Base-by-base conservation (phyloP, 2,888 invertebrate species). In the Platycnemis pennipes region DNA sequence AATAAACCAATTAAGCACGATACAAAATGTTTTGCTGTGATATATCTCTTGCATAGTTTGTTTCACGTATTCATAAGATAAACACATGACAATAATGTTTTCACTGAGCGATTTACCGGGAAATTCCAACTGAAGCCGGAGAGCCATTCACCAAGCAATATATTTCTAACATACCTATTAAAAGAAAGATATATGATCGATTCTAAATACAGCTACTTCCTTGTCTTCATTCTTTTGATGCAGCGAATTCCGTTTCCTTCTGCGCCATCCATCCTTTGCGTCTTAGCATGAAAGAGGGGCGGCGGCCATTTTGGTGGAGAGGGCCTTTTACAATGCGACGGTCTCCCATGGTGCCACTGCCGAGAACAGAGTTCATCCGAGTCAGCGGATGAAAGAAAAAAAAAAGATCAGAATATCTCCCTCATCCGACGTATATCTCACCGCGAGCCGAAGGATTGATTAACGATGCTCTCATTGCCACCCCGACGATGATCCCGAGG, bases 271-370 rank as follows among this genome's bases (percentile, higher is more conserved):
- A 63, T 22, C 16, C 16, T 42, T 11, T 3, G 42, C 63, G 13
- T 42, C n/a, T 63, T 26, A n/a, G 31, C n/a, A 26, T 26, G 46
- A 11, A n/a, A 56, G 31, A 22, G 56, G 37, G 4, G 31, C 56
- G 89, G 63, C 91, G 91, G 91, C 91, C 91, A 91, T 91, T 91
- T 91, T 91, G 69, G 77, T 16, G 5, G 63, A n/a, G 63, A 22
- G 37, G 89, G 56, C 26, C 42, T 31, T 31, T 88, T 37, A 44
- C 87, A 46, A 26, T 45, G 87, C 87, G 87, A n/a, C 44, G 26
- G 44, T 26, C 31, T 44, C 63, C 31, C 44, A 44, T 44, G 45
- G 42, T 53, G 11, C 77, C 53, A 56, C 11, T 56, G 49, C 19
- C 69, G 91, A 91, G n/a, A 46, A 19, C 46, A 46, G 63, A 63